A percentile compares a stretch with the other conserved stretches of the same genome.
Conservation (phyloP, 1,140 invertebrate species). For the Amyelois transitella region DNA sequence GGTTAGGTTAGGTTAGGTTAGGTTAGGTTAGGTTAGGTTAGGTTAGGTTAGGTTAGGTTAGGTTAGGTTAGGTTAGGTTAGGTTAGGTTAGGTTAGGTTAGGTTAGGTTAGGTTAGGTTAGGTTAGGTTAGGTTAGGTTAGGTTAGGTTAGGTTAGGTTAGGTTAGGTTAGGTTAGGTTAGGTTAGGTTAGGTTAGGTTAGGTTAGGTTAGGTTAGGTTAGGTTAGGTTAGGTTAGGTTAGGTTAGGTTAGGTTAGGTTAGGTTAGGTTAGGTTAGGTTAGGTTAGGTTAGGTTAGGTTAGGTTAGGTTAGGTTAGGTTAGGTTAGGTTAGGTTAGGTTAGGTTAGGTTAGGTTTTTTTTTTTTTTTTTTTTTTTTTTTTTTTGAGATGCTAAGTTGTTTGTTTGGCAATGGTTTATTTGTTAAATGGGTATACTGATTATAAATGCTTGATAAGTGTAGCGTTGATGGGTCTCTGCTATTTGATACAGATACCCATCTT, state of each 20-base stretch:
- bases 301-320: slow-evolving; percentile 28
- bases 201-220: slow-evolving; percentile 29
- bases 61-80: slow-evolving; percentile 29
- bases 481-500: too few relatives aligned
- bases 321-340: slow-evolving; percentile 28
- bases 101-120: slow-evolving; percentile 27
- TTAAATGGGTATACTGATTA: too few relatives aligned
- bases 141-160: slow-evolving; percentile 28
- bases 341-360: too few relatives aligned
- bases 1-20: slow-evolving; percentile 17
- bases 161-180: slow-evolving; percentile 21
- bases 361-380: too few relatives aligned
- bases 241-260: neutral
- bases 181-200: slow-evolving; percentile 19
- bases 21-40: slow-evolving; percentile 29
- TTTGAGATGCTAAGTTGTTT: too few relatives aligned
- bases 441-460: too few relatives aligned
- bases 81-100: slow-evolving; percentile 28
- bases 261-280: slow-evolving; percentile 22
- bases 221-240: slow-evolving; percentile 28
- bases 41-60: slow-evolving; percentile 30
- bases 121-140: slow-evolving; percentile 27
- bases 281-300: slow-evolving; percentile 21
- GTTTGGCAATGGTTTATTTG: too few relatives aligned
- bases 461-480: too few relatives aligned